A percentile compares a stretch with the other conserved stretches of the same genome.
These are phyloP conservation scores for Ophonus ardosiacus DNA, from an alignment of 2,888 invertebrate species.

Conservation along the genomic window DNA sequence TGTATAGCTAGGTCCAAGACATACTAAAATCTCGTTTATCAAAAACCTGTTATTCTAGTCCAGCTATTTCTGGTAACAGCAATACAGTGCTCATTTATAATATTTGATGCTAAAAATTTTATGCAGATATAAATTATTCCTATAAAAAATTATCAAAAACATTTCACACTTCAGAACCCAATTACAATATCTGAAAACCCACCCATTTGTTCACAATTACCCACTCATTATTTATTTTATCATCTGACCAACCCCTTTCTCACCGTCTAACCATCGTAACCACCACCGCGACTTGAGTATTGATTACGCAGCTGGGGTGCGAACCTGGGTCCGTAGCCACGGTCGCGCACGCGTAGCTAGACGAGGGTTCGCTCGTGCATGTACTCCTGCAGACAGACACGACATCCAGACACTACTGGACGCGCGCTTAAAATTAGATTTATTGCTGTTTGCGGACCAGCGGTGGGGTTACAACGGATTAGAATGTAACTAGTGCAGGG, in stretches of 20 bases:
- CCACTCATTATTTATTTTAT: not conserved
- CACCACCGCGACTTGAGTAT: not conserved
- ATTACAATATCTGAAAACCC: not conserved
- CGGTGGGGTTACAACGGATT: not conserved
- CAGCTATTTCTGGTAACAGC: too few relatives aligned
- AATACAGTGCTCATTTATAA: too few relatives aligned
- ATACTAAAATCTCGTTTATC: too few relatives aligned
- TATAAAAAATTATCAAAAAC: too few relatives aligned
- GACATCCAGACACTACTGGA: not conserved
- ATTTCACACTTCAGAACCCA: not conserved
- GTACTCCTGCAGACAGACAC: not conserved
- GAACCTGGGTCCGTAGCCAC: not conserved
- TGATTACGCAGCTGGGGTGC: constrained; percentile 3
- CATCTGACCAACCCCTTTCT: not conserved
- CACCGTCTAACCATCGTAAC: not conserved
- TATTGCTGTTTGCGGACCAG: not conserved
- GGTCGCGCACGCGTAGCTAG: not conserved
- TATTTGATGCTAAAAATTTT: too few relatives aligned
- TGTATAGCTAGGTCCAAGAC: too few relatives aligned
- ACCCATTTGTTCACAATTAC: not conserved
- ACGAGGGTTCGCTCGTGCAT: too few relatives aligned
- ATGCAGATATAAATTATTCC: too few relatives aligned
- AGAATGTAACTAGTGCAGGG: not conserved
- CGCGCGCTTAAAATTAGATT: not conserved
- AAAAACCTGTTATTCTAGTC: too few relatives aligned